These are phyloP conservation scores for Scytalopus superciliaris DNA, from an alignment of 2,113 vertebrate species.

Conservation along the genomic window DNA sequence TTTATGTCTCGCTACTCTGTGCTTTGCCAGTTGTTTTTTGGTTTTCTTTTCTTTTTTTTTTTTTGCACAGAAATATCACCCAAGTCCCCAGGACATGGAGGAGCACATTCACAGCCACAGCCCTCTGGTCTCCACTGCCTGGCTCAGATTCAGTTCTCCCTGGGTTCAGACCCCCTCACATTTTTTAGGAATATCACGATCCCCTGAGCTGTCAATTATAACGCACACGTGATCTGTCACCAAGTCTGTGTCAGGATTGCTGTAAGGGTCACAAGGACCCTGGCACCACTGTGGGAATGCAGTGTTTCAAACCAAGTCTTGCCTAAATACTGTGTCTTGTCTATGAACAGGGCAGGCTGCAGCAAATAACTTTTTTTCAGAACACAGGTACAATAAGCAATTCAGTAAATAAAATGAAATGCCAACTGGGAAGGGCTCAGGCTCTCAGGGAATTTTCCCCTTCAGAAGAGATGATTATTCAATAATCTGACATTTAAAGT, in stretches of 20 bases:
- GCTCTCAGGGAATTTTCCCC: not conserved
- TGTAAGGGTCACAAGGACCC: not conserved
- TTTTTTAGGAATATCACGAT: not conserved
- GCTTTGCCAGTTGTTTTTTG: not conserved
- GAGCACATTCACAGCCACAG: not conserved
- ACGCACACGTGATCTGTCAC: not conserved
- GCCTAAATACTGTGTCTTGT: not conserved
- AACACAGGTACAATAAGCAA: conserved; percentile 4
- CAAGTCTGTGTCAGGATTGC: not conserved
- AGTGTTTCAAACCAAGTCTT: not conserved
- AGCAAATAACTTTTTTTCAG: not conserved
- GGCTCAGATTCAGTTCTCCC: not conserved
- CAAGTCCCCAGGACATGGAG: not conserved
- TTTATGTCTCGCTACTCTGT: not conserved
- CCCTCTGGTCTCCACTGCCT: not conserved
- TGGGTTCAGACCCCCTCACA: not conserved
- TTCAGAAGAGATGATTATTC: not conserved
- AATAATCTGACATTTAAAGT: not conserved
- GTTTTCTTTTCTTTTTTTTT: not conserved
- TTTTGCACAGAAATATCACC: not conserved
- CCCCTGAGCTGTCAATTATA: not conserved
- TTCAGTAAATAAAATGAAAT: not conserved
- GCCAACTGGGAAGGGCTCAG: not conserved
- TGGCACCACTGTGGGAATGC: not conserved
- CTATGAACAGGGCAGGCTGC: not conserved